These are phyloP conservation scores for Stenotaenia linearis DNA, from an alignment of 2,888 invertebrate species.

Conservation along the genomic window DNA sequence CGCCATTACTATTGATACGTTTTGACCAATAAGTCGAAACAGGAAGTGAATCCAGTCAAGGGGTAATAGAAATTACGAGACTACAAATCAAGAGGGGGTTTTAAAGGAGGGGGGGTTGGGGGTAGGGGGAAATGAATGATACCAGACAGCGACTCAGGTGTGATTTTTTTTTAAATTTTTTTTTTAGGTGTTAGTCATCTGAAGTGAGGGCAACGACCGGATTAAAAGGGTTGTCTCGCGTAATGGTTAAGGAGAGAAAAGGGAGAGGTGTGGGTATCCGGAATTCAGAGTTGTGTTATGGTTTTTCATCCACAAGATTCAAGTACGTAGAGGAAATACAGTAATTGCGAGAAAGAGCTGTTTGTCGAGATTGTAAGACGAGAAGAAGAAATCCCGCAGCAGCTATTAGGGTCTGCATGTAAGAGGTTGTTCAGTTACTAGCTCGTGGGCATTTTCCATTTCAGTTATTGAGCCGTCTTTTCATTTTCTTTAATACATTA, in stretches of 20 bases:
- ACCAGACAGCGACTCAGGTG: neutral
- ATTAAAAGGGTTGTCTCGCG: neutral
- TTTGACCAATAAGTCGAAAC: constrained; percentile 14
- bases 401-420: neutral
- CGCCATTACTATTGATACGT: neutral
- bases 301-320: neutral
- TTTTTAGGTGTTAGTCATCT: neutral
- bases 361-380: constrained; percentile 10
- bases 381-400: neutral
- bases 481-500: neutral
- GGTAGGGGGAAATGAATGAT: neutral
- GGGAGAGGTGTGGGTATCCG: too few species aligned
- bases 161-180: neutral
- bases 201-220: neutral
- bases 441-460: constrained; percentile 11
- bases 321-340: neutral
- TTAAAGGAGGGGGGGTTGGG: neutral
- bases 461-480: neutral
- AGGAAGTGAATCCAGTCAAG: neutral
- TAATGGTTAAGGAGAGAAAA: neutral
- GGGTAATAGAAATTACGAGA: neutral
- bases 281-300: neutral
- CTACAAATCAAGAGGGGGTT: neutral
- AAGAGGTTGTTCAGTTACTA: neutral
- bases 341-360: neutral